Evolutionary conservation across 1,140 invertebrate genomes (phyloP).

Genomic region (Diachasmimorpha longicaudata): DNA sequence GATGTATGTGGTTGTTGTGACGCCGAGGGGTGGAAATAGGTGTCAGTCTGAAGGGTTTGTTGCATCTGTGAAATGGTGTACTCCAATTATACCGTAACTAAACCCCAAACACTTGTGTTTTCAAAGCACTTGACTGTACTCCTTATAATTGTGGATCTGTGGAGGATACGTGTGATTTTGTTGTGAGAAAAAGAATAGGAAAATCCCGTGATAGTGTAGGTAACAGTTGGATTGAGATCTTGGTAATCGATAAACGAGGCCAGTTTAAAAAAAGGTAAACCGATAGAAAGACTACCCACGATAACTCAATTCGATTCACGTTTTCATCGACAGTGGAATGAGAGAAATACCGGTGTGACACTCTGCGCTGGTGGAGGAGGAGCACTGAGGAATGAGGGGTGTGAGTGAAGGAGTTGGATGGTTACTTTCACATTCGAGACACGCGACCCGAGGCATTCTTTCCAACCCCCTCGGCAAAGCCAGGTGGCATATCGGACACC

Average conservation of each 20-base stretch:
- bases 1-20: neutral
- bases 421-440: conserved; percentile 33
- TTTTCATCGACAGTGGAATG: conserved; percentile 11
- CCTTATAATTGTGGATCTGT: neutral
- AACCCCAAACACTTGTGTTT: neutral
- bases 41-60: neutral
- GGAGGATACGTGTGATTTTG: neutral
- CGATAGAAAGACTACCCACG: neutral
- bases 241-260: neutral
- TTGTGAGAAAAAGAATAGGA: no score
- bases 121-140: neutral
- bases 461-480: conserved; percentile 16
- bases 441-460: conserved; percentile 32
- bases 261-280: neutral
- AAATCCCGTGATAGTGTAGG: no score
- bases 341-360: neutral
- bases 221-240: no score
- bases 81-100: neutral
- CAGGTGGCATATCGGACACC: conserved; percentile 38
- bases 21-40: neutral
- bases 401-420: conserved; percentile 22
- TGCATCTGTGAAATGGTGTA: neutral
- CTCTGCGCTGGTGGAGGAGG: neutral
- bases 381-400: neutral
- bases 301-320: conserved; percentile 12